Base-by-base conservation (phyloP, 1,140 invertebrate genomes). In the Brachionus paranguensis region DNA sequence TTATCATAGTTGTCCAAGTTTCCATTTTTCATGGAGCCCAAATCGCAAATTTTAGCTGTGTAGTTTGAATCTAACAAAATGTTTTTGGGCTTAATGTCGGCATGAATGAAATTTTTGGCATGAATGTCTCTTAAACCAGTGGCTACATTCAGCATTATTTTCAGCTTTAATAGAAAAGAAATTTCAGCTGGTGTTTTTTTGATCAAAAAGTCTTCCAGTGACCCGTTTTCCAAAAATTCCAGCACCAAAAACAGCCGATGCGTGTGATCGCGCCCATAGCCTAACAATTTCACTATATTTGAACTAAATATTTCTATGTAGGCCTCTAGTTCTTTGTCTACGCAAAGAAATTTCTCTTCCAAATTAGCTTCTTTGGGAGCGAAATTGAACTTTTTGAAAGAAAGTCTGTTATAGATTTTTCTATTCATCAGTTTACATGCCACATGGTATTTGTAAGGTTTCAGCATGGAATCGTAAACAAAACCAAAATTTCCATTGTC, bases 361-460 rank as follows among this genome's bases (percentile, higher is more conserved):
- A 41, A 17, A 60, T 60, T 60, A 3, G 17, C 43, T 0, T 60
- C 50, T 17, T 14, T 41, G 12, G 50, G n/a, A 17, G 43, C 27
- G 12, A 76, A 50, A 17, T 76, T 47, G 10, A 76, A 76, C 12
- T 5, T 3, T 76, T 14, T 76, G 17, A 76, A 76, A 5, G 43
- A 50, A 1, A 76, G 2, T 14, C 47, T 50, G 24, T 50, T 76
- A 14, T 29, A 50, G 14, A 50, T 50, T 76, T 76, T 76, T 76
- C 47, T 76, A 12, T 76, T 76, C 72, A 76, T 79, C 0, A 79
- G 17, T 79, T 79, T 79, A 64, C 50, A 55, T 11, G 76, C 76
- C 14, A 79, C 76, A 17, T 20, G 29, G 11, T 43, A 47, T 4
- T 41, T 41, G n/a, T 64, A 27, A 1, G 76, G 53, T 37, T 41